These are phyloP conservation scores for Hydrotaea diabolus DNA, from an alignment of 2,888 invertebrate species.

Conservation along the genomic window DNA sequence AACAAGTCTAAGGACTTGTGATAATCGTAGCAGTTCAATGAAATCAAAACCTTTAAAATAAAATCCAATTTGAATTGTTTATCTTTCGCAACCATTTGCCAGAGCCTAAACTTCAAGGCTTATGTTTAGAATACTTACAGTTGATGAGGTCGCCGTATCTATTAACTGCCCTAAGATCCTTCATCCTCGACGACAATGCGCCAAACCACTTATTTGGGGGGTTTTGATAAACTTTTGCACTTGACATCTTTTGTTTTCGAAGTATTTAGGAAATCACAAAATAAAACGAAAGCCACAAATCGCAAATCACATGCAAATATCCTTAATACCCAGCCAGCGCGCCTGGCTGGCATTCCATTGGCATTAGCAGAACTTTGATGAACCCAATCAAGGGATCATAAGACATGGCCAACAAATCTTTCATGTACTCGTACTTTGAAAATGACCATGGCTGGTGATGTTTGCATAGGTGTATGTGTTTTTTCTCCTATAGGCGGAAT, in stretches of 20 bases:
- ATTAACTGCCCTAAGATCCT: not conserved
- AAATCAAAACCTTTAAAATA: not conserved
- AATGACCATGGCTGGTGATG: too few relatives aligned
- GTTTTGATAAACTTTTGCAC: not conserved
- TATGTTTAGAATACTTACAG: not conserved
- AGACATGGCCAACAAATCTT: not conserved
- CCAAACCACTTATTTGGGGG: not conserved
- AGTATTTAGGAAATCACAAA: not conserved
- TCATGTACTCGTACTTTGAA: not conserved
- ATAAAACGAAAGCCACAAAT: not conserved
- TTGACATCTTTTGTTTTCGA: not conserved
- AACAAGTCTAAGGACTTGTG: too few relatives aligned
- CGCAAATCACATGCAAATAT: not conserved
- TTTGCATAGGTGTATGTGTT: too few relatives aligned
- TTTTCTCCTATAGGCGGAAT: too few relatives aligned
- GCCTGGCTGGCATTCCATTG: not conserved
- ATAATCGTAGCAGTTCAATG: too few relatives aligned
- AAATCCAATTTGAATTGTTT: conserved; percentile 2
- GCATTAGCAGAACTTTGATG: not conserved
- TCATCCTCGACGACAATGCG: too few relatives aligned
- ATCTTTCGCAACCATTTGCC: not conserved
- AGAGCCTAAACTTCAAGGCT: not conserved
- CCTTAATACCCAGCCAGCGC: not conserved
- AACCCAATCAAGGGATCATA: not conserved
- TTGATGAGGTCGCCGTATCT: not conserved